Base-by-base conservation (phyloP, 64 coral and sea anemone species). In the Anthopleura sola region DNA sequence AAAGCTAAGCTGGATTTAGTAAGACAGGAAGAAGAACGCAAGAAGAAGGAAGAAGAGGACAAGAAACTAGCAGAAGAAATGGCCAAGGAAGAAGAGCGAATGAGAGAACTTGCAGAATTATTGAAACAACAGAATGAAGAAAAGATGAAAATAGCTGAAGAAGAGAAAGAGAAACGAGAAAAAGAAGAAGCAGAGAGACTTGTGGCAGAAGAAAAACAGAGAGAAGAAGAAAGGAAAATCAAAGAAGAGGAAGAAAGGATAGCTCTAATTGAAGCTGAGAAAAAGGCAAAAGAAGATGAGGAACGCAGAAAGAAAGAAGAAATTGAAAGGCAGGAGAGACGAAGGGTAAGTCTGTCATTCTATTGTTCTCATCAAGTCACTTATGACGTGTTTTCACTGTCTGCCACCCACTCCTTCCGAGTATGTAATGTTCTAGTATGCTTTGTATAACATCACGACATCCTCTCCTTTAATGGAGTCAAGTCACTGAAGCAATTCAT, bases 61-160 rank as follows among this genome's bases (percentile, higher is more conserved):
- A 89, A 89, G 38, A 97, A 78, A 38, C 44, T 82, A n/a, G 88
- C 80, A 38, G 94, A 97, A 78, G 94, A 92, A 76, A 88, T 88
- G 33, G 87, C 83, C 18, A 97, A 90, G 29, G 94, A 97, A 86
- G 94, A 97, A 90, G 94, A 90, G 24, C 86, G 90, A n/a, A 60
- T 89, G 74, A 85, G 90, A 31, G 90, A 95, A 36, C 87, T 97
- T 78, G 87, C 90, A 24, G 87, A 92, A 32, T 53, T 97, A 60
- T 78, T 97, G 57, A 86, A 37, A 28, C 88, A 97, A 77, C 94
- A 97, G 79, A 90, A 97, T 82, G 87, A 93, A 86, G 94, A 97
- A 44, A 71, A 90, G 37, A 39, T 92, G 8, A 49, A 78, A 29
- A 75, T 19, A 36, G 94, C 94, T 62, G 84, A 47, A 49, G 90